Evolutionary conservation across 2,888 invertebrate species (phyloP).

Genomic region (Venusia cambrica): DNA sequence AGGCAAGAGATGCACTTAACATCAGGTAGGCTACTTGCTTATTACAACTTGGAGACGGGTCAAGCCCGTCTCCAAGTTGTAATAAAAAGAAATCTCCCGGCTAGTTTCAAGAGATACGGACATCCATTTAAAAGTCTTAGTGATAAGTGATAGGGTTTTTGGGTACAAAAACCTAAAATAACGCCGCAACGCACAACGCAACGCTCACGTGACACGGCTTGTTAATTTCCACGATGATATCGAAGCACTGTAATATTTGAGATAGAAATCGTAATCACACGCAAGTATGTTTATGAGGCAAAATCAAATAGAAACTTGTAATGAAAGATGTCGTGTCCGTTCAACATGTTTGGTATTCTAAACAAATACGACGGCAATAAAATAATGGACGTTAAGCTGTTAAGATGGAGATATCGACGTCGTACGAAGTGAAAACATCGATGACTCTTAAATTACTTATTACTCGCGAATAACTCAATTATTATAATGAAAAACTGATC

Average conservation of each 20-base stretch:
- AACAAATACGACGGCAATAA: slow-evolving; percentile 71
- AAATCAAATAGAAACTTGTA: slow-evolving; percentile 81
- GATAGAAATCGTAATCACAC: slow-evolving; percentile 76
- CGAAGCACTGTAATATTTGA: slow-evolving; percentile 66
- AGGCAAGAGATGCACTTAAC: too few species aligned
- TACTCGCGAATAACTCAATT: slow-evolving; percentile 23
- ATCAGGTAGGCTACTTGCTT: too few species aligned
- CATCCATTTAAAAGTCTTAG: too few species aligned
- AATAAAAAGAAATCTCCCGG: too few species aligned
- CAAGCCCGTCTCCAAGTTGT: too few species aligned
- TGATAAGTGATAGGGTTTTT: too few species aligned
- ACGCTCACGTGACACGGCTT: slow-evolving; percentile 4
- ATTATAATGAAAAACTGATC: too few species aligned
- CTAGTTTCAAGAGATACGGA: too few species aligned
- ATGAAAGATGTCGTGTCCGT: slow-evolving; percentile 73
- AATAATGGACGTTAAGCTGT: slow-evolving; percentile 72
- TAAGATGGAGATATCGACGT: slow-evolving; percentile 56
- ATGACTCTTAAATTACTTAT: slow-evolving; percentile 34
- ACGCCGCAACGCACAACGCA: neutral
- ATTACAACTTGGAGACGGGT: too few species aligned
- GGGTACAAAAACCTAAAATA: too few species aligned
- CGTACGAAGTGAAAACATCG: slow-evolving; percentile 53
- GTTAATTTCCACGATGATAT: neutral
- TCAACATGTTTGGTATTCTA: slow-evolving; percentile 68
- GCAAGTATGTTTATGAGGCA: slow-evolving; percentile 71